These are phyloP conservation scores for Microcebus jonahi DNA, from an alignment of 2,113 vertebrate species.

Conservation along the genomic window DNA sequence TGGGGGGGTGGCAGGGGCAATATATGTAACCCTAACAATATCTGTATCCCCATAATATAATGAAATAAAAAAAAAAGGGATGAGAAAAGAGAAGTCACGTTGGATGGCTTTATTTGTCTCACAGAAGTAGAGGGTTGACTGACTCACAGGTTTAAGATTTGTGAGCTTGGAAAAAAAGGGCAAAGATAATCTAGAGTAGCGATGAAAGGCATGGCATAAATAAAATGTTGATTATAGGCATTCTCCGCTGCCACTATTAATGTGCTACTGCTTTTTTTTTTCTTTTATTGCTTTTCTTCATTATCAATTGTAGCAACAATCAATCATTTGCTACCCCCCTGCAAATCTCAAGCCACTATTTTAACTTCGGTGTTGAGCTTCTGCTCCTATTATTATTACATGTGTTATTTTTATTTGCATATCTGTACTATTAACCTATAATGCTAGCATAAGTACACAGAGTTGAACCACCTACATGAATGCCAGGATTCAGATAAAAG, in stretches of 20 bases:
- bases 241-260: not conserved
- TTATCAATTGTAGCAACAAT: not conserved
- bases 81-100: not conserved
- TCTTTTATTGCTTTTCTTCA: not conserved
- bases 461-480: not conserved
- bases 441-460: not conserved
- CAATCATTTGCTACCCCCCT: not conserved
- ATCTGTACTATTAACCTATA: not conserved
- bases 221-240: not conserved
- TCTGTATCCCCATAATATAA: no score
- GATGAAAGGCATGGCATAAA: not conserved
- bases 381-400: not conserved
- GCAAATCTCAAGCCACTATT: conserved; percentile 18
- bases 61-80: no score
- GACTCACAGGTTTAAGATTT: not conserved
- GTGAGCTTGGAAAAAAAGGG: not conserved
- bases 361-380: not conserved
- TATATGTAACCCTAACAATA: no score
- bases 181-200: not conserved
- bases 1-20: no score
- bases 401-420: not conserved
- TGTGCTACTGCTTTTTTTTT: not conserved
- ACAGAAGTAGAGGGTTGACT: not conserved
- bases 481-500: not conserved
- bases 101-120: not conserved